Evolutionary conservation across 1,140 invertebrate species (phyloP).

Genomic region (Leptonema lineaticorne): DNA sequence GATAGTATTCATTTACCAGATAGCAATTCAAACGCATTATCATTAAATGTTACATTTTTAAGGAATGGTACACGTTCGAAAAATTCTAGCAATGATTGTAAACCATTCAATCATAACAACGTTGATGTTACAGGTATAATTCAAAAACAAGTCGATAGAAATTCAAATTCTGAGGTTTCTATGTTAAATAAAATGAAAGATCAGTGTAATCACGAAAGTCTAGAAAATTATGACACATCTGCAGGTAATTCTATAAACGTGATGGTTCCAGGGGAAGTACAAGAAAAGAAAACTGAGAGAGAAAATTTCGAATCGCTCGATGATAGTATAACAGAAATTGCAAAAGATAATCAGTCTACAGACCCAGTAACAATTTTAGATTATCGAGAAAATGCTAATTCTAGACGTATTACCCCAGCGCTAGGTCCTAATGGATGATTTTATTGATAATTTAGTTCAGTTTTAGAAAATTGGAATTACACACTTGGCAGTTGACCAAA

Average conservation of each 20-base stretch:
- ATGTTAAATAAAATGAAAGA: slow-evolving; percentile 34
- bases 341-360: slow-evolving; percentile 26
- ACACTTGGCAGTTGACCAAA: slow-evolving; percentile 20
- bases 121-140: slow-evolving; percentile 20
- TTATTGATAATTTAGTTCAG: slow-evolving; percentile 1
- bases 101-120: neutral
- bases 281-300: slow-evolving; percentile 24
- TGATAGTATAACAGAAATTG: slow-evolving; percentile 25
- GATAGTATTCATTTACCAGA: neutral
- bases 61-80: neutral
- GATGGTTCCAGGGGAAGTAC: neutral
- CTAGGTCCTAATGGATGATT: slow-evolving; percentile 38
- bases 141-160: slow-evolving; percentile 33
- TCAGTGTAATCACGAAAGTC: slow-evolving; percentile 27
- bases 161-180: slow-evolving; percentile 40
- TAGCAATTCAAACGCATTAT: neutral
- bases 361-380: slow-evolving; percentile 29
- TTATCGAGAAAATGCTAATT: slow-evolving; percentile 36
- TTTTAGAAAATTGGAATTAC: slow-evolving; percentile 30
- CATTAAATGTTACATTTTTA: neutral
- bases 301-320: slow-evolving; percentile 20
- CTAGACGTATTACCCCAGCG: slow-evolving; percentile 32
- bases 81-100: neutral
- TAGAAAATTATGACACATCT: slow-evolving; percentile 24
- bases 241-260: slow-evolving; percentile 3